Conservation (phyloP, 1,140 invertebrate genomes). For the Tribolium madens region DNA sequence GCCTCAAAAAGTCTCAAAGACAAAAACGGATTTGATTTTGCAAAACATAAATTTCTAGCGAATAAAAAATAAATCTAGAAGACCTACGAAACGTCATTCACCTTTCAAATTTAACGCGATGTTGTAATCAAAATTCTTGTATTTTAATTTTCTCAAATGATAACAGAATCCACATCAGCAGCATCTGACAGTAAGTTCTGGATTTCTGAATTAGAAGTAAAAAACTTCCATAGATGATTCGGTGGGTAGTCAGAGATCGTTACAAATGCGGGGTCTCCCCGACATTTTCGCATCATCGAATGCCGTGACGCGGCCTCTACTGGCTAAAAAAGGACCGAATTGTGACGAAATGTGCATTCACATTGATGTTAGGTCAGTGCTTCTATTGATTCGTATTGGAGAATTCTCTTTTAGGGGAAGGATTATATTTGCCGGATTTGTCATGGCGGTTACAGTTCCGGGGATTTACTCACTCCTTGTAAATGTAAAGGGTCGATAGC, state of each 20-base stretch:
- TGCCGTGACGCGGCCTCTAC: background rate
- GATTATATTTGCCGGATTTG: slow-evolving; percentile 62
- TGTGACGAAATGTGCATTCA: slow-evolving; percentile 2
- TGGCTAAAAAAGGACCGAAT: background rate
- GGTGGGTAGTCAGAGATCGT: background rate
- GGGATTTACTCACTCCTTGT: slow-evolving; percentile 62
- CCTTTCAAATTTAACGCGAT: background rate
- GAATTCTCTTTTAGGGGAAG: background rate
- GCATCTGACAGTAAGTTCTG: background rate
- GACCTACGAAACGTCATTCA: background rate
- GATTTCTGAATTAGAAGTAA: background rate
- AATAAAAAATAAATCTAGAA: background rate
- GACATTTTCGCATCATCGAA: background rate
- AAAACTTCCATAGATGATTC: background rate
- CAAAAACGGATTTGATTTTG: slow-evolving; percentile 57
- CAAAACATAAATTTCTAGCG: slow-evolving; percentile 46
- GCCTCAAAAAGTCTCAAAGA: slow-evolving; percentile 54
- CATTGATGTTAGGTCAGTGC: background rate
- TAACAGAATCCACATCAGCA: background rate
- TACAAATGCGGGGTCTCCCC: background rate
- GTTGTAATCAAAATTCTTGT: slow-evolving; percentile 10
- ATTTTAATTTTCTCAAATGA: background rate
- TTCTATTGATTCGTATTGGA: background rate
- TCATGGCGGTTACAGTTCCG: slow-evolving; percentile 63
- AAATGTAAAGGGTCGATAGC: slow-evolving; percentile 72